Evolutionary conservation across 2,797 vertebrate species (phyloP), one percentile per base, ranked within the genome.

Genomic region (Crocidura indochinensis): DNA sequence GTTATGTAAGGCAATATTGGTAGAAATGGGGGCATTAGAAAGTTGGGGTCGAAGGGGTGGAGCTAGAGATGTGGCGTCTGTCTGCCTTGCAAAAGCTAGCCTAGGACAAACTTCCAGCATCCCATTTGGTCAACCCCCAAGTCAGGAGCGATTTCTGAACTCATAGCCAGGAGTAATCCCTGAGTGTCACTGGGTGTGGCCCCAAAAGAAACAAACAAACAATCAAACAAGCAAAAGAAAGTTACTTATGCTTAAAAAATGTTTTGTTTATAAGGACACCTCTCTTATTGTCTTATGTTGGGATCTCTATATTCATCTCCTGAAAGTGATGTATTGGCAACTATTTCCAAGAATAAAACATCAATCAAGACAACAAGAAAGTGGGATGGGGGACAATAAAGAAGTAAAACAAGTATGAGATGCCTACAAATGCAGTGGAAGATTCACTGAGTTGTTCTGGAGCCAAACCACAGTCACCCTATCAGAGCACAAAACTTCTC

Each of bases 1-100:
- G 69, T 84, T 95, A 95, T 96, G 69, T 62, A 96, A 93, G 46
- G 8, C 56, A 75, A 12, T 68, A 56, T 49, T 79, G 84, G 74
- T 8, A 67, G 80, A 94, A 80, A 44, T 47, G 38, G 65, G 60
- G 26, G 31, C 9, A 67, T 77, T 74, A 29, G 17, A 46, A n/a
- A 38, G 38, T 38, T 38, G 38, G 38, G 38, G 2, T 38, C 5
- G 38, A 38, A 38, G 38, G 38, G 38, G 38, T 38, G 38, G 38
- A 38, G 38, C 38, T 38, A 38, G 38, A 38, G 38, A 38, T 38
- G 38, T 2, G 38, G 38, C 38, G 2, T 38, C 38, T 38, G 38
- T 38, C 38, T 38, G 38, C 38, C 38, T 38, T 38, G 5, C 38
- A 38, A 38, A 5, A 38, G 38, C 38, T 38, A 38, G 38, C 38